Evolutionary conservation across 2,797 vertebrate species (phyloP), one percentile per base, ranked within the genome.

Genomic region (Enteromius paludinosus): DNA sequence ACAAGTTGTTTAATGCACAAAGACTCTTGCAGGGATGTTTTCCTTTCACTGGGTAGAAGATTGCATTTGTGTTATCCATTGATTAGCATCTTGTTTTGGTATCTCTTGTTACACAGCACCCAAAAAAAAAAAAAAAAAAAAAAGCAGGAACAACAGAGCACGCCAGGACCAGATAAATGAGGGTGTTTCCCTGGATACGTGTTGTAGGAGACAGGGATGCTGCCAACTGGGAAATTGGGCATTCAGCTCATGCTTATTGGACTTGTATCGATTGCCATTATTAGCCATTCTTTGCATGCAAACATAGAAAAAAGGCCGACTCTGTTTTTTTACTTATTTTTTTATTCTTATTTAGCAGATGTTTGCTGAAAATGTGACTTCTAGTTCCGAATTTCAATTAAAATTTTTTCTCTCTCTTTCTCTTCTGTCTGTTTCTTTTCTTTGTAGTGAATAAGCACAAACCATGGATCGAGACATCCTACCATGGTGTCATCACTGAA

Each of bases 401-500:
- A n/a, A n/a, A 1, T 45, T 20, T 18, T 4, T 54, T n/a, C 41
- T 41, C 38, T 56, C 14, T 28, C 5, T 78, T 33, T 64, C 30
- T 17, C 18, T 75, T 41, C 20, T 66, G 47, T 18, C 68, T 78
- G 8, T 41, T 41, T 41, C 38, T 41, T 41, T 41, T 56, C 49
- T 23, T 64, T 92, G 65, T 88, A 99, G 98, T 99, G 83, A 99
- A 99, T 92, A 99, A 98, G 89, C 98, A 99, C 93, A 99, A 99
- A 87, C 98, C 98, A 2, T 99, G 98, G 98, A 99, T 99, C 49
- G 98, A 99, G 92, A 97, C 97, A 0, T 99, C 98, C 0, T 99
- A 99, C 89, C 98, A 99, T 8, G 98, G 98, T 77, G 95, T 99
- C 89, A 96, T 99, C 90, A 97, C 96, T 0, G 98, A 99, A 92